These are phyloP conservation scores for Halcyon senegalensis DNA, from an alignment of 2,113 vertebrate genomes.

Conservation along the genomic window DNA sequence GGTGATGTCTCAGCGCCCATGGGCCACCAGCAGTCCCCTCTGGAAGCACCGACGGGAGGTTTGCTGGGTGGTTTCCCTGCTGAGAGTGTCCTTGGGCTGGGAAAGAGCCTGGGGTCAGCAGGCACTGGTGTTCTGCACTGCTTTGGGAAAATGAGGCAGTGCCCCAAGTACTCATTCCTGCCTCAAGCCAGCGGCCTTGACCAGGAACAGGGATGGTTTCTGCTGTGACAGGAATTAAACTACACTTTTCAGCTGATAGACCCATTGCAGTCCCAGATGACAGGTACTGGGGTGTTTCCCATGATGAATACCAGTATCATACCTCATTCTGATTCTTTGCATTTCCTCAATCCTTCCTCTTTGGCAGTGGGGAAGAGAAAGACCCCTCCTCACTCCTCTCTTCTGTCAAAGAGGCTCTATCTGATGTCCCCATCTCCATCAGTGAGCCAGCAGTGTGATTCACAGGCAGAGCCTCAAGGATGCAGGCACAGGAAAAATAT, in stretches of 20 bases:
- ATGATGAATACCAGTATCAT: neutral
- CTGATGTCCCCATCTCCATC: neutral
- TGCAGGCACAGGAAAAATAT: neutral
- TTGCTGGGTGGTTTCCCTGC: neutral
- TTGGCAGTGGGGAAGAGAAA: neutral
- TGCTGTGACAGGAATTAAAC: neutral
- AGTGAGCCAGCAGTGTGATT: neutral
- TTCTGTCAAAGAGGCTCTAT: neutral
- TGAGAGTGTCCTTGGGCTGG: fast-evolving
- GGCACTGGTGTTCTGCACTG: neutral
- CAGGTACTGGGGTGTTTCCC: neutral
- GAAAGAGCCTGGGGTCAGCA: neutral
- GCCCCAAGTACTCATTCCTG: neutral
- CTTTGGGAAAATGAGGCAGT: neutral
- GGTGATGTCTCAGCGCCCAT: fast-evolving
- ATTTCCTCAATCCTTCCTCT: neutral
- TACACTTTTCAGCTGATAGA: neutral
- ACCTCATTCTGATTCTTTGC: neutral
- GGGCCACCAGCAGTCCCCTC: neutral
- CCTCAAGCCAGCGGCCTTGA: neutral
- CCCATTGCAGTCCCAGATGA: neutral
- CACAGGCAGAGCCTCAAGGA: neutral
- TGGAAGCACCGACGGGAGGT: fast-evolving
- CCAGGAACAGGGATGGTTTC: neutral
- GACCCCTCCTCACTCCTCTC: fast-evolving